Evolutionary conservation across 2,888 invertebrate genomes (phyloP), one percentile per base, ranked within the genome.

Genomic region (Digitonthophagus gazella): DNA sequence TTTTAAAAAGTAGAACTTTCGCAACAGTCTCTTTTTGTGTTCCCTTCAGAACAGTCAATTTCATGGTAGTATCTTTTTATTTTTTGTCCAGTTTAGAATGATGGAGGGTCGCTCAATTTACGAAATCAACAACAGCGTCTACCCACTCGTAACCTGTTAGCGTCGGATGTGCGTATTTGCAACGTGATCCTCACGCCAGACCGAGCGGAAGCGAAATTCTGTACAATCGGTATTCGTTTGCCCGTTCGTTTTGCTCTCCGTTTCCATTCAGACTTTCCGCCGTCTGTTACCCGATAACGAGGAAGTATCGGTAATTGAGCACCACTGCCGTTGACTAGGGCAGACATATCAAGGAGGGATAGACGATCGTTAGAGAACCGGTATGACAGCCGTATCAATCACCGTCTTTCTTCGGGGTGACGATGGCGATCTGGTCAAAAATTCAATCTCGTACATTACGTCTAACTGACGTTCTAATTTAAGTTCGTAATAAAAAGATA

Each of bases 231-330:
- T 61, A 1, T 11, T 18, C 11, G 6, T 61, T 61, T 11, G n/a
- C n/a, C n/a, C n/a, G n/a, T n/a, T n/a, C n/a, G n/a, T n/a, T 58
- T 2, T 2, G 15, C 15, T 11, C 19, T 19, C 6, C 19, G 61
- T n/a, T 3, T n/a, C 8, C 16, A 20, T 61, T 15, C 16, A 61
- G 16, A n/a, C 56, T 61, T 61, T 16, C 68, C 66, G 61, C 61
- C 61, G 68, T 19, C 61, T 54, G 61, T 11, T 44, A 11, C 28
- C 4, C 16, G 63, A 55, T 69, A 69, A 69, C 68, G 63, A 66
- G 65, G 58, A 66, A 69, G 65, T 69, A 69, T 69, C 63, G 56
- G 68, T 66, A 69, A 69, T 69, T 69, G 68, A 18, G n/a, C 28
- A 54, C 65, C 68, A 57, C 20, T 65, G 22, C 58, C 58, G 58